phyloP scores from a whole-genome alignment of 2,797 vertebrate genomes.

The Arctocebus calabarensis region DNA sequence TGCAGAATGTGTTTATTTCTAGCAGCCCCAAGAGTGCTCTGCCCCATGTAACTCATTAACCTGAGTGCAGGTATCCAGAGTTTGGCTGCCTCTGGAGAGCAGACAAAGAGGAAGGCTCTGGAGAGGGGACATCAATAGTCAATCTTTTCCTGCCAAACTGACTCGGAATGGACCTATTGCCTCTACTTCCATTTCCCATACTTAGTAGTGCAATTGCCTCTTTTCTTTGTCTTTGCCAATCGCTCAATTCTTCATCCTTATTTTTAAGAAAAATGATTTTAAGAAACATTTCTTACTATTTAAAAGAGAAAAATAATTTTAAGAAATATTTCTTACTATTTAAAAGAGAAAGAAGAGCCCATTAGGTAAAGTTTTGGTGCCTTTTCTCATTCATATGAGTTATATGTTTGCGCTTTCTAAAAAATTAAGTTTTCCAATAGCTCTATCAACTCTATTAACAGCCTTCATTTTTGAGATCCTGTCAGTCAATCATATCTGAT shows the following conservation, averaged over 20 bases:
- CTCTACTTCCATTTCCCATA: not conserved
- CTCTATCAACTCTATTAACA: not conserved
- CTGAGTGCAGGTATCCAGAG: constrained; percentile 16
- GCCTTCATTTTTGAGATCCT: not conserved
- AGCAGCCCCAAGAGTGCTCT: constrained; percentile 47
- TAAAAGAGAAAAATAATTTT: not conserved
- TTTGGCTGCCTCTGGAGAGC: not conserved
- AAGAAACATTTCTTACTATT: constrained; percentile 14
- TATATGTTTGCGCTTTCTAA: not conserved
- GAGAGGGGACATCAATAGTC: not conserved
- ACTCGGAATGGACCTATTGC: not conserved
- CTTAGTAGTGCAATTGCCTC: not conserved
- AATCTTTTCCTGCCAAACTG: not conserved
- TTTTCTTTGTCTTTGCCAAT: not conserved
- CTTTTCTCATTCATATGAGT: not conserved
- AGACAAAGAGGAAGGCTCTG: not conserved
- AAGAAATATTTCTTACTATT: constrained; percentile 17
- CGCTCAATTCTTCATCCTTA: not conserved
- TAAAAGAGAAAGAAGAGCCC: not conserved
- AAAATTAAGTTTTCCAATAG: not conserved
- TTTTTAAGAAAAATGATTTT: too few relatives aligned
- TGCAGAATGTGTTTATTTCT: constrained; percentile 1
- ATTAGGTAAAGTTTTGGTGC: not conserved
- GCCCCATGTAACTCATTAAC: constrained; percentile 59
- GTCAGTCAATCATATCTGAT: not conserved